Base-by-base conservation (phyloP, 1,140 invertebrate genomes). In the Nasonia longicornis region DNA sequence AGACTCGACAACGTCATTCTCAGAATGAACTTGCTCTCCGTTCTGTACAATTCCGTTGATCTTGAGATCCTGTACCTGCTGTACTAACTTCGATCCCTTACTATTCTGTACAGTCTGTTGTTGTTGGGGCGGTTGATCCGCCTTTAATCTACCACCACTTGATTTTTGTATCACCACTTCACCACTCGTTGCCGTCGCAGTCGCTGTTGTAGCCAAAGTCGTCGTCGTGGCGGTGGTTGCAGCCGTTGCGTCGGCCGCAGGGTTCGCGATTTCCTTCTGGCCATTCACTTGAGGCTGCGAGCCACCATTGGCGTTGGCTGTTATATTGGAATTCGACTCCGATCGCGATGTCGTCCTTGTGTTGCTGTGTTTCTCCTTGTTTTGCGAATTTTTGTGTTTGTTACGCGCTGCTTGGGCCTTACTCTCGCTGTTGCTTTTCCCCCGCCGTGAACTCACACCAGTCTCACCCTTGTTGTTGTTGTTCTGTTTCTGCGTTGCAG, bases 321-420 rank as follows among this genome's bases (percentile, higher is more conserved):
- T 84, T 29, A 85, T 87, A 20, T 84, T 86, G 22, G 86, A 88
- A 80, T 84, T 88, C 31, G 88, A 90, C 81, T 91, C 89, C 12
- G 90, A 89, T 45, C 88, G 86, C 63, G 88, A 88, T 20, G 87
- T 89, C 22, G 84, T 84, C 38, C 88, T 85, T 71, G 87, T 82
- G 38, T 67, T 85, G 69, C 88, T 86, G 29, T 89, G 88, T 82
- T 91, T 91, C 48, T 91, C 90, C 82, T 91, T 91, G 69, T 91
- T 91, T 80, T 90, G 90, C 66, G 86, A 89, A 85, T 91, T 91
- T 87, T 91, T 91, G 75, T 91, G 90, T 82, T 91, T 91, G 74
- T 91, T 91, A 1, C 90, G 86, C 58, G 87, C 89, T 70, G 89
- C 89, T 74, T 91, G 90, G 6, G 88, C 89, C 83, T 91, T 91